Evolutionary conservation across 2,113 vertebrate species (phyloP), one percentile per base, ranked within the genome.

Genomic region (Clarias gariepinus): DNA sequence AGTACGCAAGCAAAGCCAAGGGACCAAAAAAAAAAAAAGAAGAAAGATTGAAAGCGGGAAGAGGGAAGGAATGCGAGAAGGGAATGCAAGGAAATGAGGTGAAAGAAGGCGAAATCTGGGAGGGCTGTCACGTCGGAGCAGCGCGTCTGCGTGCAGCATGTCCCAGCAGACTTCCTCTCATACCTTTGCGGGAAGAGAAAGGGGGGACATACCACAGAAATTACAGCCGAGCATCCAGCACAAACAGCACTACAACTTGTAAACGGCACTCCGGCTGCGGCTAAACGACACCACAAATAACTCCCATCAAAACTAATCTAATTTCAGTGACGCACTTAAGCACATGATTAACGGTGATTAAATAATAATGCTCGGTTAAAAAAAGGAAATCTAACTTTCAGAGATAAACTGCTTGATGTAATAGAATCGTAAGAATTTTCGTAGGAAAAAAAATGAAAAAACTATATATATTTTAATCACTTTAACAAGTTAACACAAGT

Each of bases 121-220:
- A 76, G 60, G 71, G 84, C 85, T 12, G 95, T 95, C 92, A 91
- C 95, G 93, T 95, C 93, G 93, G 92, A 95, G 95, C 94, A 95
- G 60, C 89, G 94, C 91, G 92, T 90, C 61, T 89, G 94, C 61
- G 71, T 91, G 76, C 92, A 94, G 96, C 96, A 97, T 96, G 97
- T 97, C 96, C 91, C 95, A 91, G 97, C 97, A 97, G 94, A 96
- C 92, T 93, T 86, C 3, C 66, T 86, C 90, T 93, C 91, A 93
- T 92, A 93, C 91, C 90, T 92, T 91, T 89, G 77, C 74, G 86
- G 74, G 89, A 91, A 88, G 84, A 69, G 55, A 86, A 69, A 88
- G 76, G 76, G 16, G 85, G 89, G 84, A 87, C 93, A 95, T 91
- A 94, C 89, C 89, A 86, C 85, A 92, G 79, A 81, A 91, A 92